Conservation (phyloP, 2,797 vertebrate species). For the Graptemys geographica region DNA sequence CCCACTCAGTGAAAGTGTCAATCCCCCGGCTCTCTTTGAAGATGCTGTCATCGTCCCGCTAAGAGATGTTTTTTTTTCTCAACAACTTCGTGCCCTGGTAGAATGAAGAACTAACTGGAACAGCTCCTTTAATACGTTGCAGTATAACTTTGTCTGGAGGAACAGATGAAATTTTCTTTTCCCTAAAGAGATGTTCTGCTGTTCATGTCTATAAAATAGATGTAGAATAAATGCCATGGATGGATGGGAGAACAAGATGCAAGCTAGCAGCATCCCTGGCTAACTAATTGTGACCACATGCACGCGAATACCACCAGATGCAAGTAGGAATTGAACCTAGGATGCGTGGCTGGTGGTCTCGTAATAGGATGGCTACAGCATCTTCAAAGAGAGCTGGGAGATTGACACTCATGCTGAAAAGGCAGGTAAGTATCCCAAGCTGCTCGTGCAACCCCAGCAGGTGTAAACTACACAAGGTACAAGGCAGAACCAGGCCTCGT, state of each 20-base stretch:
- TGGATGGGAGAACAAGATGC: neutral
- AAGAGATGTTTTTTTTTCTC: neutral
- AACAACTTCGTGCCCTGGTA: neutral
- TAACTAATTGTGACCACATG: neutral
- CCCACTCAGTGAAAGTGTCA: neutral
- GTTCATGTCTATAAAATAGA: neutral
- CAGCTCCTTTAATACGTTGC: neutral
- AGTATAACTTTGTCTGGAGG: neutral
- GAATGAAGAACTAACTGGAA: neutral
- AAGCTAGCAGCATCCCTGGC: neutral
- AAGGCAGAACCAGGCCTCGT: neutral
- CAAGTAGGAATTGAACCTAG: neutral
- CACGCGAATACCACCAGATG: neutral
- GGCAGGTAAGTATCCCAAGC: neutral
- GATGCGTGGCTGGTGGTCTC: neutral
- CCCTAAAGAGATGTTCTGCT: neutral
- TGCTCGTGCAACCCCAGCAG: neutral
- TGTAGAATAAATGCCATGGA: neutral
- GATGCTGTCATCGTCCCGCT: neutral
- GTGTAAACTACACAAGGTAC: neutral
- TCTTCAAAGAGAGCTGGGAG: neutral
- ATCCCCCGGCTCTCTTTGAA: neutral
- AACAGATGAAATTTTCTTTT: neutral
- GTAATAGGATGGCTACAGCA: neutral
- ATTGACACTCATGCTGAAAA: neutral